Conservation (phyloP, 2,797 vertebrate species). For the Eurystomus glaucurus region DNA sequence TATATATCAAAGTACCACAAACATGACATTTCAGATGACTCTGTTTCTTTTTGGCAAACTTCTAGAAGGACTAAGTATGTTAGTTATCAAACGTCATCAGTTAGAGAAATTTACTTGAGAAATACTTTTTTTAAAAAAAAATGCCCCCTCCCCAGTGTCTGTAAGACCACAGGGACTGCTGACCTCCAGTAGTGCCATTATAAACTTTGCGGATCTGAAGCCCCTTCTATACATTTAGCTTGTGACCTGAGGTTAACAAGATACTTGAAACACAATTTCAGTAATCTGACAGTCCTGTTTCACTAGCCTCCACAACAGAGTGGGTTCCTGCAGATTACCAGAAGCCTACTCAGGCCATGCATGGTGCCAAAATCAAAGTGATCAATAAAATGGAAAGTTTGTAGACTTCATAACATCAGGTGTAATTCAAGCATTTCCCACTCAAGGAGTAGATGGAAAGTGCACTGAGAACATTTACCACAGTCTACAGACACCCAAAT, state of each 20-base stretch:
- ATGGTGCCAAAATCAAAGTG: neutral
- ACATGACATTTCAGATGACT: neutral
- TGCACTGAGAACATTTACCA: neutral
- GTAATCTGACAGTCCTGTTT: neutral
- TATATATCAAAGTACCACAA: neutral
- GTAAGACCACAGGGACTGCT: neutral
- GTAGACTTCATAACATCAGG: neutral
- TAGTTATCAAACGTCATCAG: neutral
- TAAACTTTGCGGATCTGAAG: neutral
- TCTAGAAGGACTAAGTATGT: neutral
- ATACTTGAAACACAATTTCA: neutral
- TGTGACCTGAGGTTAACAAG: neutral
- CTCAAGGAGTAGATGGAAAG: neutral
- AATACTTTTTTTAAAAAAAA: neutral
- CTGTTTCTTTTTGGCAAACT: neutral
- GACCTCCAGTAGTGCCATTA: neutral
- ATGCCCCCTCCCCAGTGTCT: rapidly evolving
- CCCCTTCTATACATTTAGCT: neutral
- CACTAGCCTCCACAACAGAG: neutral
- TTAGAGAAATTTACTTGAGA: neutral
- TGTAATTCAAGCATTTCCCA: neutral
- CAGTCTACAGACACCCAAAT: neutral
- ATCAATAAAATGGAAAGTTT: neutral
- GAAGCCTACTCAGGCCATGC: neutral
- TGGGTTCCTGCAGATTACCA: neutral